These are phyloP conservation scores for Sporophila hypoxantha DNA, from an alignment of 2,113 vertebrate species.

Conservation along the genomic window DNA sequence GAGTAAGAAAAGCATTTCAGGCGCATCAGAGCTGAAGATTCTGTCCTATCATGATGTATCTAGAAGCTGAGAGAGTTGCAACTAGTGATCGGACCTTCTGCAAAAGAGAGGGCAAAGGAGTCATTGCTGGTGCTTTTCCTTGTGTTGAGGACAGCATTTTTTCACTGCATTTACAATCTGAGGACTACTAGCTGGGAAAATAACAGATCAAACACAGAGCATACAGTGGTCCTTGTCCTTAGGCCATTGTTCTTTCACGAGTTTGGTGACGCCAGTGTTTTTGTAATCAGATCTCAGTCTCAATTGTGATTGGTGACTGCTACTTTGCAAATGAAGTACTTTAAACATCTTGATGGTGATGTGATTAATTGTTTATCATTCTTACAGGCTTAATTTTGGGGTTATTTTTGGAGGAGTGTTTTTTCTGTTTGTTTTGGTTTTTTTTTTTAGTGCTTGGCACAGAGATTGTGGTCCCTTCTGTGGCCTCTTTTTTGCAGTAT, in stretches of 20 bases:
- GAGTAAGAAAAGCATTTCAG: background rate
- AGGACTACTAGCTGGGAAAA: background rate
- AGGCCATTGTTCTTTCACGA: background rate
- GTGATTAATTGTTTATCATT: background rate
- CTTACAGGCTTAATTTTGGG: background rate
- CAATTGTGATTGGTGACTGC: background rate
- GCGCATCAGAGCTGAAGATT: background rate
- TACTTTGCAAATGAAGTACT: background rate
- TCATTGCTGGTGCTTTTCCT: background rate
- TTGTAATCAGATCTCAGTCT: background rate
- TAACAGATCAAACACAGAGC: background rate
- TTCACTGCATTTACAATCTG: background rate
- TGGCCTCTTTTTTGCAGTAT: background rate
- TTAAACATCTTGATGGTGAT: background rate
- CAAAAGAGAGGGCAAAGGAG: background rate
- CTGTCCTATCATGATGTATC: background rate
- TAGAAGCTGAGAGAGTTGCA: background rate
- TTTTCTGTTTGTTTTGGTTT: background rate
- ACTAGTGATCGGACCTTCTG: background rate
- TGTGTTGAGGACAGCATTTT: background rate
- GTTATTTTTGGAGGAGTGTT: rapidly evolving
- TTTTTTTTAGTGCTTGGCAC: background rate
- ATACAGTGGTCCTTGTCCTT: background rate
- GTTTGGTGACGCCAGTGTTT: background rate
- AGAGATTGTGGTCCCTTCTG: background rate